Conservation (phyloP, 2,113 vertebrate species). For the Dicerorhinus sumatrensis region DNA sequence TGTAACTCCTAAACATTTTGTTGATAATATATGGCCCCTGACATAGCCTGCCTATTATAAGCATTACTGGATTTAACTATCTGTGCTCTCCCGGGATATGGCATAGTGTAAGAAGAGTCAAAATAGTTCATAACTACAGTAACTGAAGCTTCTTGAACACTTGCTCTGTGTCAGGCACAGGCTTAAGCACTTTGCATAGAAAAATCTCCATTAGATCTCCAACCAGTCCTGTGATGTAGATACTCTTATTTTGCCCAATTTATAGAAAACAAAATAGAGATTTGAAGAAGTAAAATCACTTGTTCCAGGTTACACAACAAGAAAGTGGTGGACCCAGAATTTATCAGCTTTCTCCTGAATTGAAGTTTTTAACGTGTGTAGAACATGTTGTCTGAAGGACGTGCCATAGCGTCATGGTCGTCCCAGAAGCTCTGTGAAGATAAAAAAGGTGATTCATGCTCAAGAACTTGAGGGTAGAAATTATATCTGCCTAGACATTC, state of each 20-base stretch:
- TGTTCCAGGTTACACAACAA: background rate
- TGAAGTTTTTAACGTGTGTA: background rate
- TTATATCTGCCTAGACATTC: background rate
- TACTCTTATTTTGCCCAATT: background rate
- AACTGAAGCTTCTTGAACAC: background rate
- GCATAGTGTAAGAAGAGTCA: background rate
- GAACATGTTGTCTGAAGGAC: background rate
- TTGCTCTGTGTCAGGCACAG: background rate
- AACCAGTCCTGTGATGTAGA: background rate
- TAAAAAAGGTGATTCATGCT: background rate
- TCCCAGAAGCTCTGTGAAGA: background rate
- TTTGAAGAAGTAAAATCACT: background rate
- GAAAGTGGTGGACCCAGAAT: background rate
- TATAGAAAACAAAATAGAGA: background rate
- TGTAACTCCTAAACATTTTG: background rate
- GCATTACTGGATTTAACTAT: slow-evolving; percentile 1
- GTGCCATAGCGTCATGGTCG: background rate
- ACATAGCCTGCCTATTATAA: background rate
- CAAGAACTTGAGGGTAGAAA: background rate
- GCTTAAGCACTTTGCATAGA: background rate
- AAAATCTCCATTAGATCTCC: background rate
- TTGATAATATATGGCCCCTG: background rate
- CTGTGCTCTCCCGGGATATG: background rate
- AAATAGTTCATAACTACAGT: background rate
- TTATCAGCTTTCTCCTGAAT: background rate